Conservation (phyloP, 2,797 vertebrate genomes). For the Ctenopoma kingsleyae region DNA sequence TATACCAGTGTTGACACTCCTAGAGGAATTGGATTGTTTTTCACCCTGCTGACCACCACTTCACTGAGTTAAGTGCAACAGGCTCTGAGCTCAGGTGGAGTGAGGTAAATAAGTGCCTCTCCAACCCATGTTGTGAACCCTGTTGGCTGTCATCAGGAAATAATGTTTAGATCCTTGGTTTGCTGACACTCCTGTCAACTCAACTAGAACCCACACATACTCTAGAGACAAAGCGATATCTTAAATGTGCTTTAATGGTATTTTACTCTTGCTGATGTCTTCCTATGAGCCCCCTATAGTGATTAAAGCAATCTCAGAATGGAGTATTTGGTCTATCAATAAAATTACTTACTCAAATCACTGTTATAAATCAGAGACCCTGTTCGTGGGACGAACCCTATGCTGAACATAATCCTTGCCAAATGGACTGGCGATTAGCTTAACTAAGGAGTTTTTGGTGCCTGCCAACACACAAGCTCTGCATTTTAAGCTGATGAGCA, state of each 20-base stretch:
- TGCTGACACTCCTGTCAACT: constrained; percentile 37
- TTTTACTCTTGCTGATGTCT: constrained; percentile 70
- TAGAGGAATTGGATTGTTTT: constrained; percentile 70
- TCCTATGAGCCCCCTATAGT: constrained; percentile 61
- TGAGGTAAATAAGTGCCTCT: constrained; percentile 67
- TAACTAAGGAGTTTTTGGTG: constrained; percentile 79
- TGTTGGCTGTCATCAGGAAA: constrained; percentile 73
- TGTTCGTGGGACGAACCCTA: constrained; percentile 72
- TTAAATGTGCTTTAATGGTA: constrained; percentile 74
- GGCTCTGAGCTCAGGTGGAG: constrained; percentile 42
- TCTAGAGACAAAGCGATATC: constrained; percentile 37
- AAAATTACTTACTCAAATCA: constrained; percentile 77
- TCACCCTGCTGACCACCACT: constrained; percentile 69
- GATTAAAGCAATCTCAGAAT: constrained; percentile 71
- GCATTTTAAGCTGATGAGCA: constrained; percentile 75
- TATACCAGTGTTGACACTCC: constrained; percentile 56
- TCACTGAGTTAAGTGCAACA: constrained; percentile 64
- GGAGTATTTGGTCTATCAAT: constrained; percentile 73
- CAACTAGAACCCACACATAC: constrained; percentile 17
- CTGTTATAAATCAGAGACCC: constrained; percentile 81
- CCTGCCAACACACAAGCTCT: constrained; percentile 74
- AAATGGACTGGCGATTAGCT: constrained; percentile 83
- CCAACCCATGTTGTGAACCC: constrained; percentile 63
- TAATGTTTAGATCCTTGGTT: constrained; percentile 52
- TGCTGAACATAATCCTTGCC: constrained; percentile 79